Evolutionary conservation across 2,888 invertebrate species (phyloP), one percentile per base, ranked within the genome.

Genomic region (Diachrysia chrysitis): DNA sequence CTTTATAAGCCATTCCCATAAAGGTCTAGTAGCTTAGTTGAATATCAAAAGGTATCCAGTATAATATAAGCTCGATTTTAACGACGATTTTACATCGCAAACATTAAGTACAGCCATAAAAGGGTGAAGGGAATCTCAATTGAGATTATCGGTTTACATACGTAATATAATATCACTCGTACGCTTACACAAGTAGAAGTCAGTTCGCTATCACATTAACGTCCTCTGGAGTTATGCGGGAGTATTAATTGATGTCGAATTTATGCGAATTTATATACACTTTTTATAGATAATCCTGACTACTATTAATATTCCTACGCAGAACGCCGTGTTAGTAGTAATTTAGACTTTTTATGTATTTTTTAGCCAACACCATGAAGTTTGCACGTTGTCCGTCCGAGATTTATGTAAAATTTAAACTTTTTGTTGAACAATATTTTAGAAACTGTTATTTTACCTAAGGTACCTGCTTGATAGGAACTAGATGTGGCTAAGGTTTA

Each of bases 241-340:
- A 82, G 85, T 81, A 89, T 91, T 91, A 91, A 90, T 90, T 90
- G 87, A 89, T 88, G 87, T 87, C 83, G 86, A 90, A 89, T 89
- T 87, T 87, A 88, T 86, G 84, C 72, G 75, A 84, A 84, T 88
- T 88, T 89, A 87, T 83, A 80, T 63, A 81, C 78, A 78, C 81
- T 83, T 83, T 84, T 78, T 21, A 79, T 81, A 80, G 77, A 78
- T 84, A 83, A 86, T 84, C 74, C 78, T 72, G 73, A 71, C 76
- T 81, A 71, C 62, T 25, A 25, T n/a, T n/a, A n/a, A n/a, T n/a
- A n/a, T 63, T 63, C 37, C 51, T 48, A 7, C 5, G 51, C 58
- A 57, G 58, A 60, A 60, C 58, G 17, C 62, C 65, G 75, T 32
- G 32, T 61, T 61, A 60, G 19, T 29, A n/a, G 21, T 54, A 42